Conservation (phyloP, 2,888 invertebrate species). For the Elaeidobius kamerunicus region DNA sequence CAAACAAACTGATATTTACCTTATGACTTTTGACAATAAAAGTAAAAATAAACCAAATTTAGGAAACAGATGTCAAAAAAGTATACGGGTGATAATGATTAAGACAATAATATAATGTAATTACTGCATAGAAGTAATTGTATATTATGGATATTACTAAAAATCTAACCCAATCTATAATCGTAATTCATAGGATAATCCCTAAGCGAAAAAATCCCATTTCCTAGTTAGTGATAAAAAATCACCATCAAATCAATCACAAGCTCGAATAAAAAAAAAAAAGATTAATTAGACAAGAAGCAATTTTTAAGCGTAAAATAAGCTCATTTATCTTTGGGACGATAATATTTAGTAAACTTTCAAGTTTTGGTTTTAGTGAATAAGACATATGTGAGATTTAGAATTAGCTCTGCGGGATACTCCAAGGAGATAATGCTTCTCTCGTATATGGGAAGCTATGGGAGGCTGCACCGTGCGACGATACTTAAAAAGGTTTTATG, state of each 20-base stretch:
- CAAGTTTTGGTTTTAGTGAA: constrained; percentile 31
- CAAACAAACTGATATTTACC: no score
- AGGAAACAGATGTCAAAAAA: constrained; percentile 14
- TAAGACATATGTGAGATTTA: constrained; percentile 32
- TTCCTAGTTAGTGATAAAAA: background rate
- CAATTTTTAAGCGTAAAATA: constrained; percentile 30
- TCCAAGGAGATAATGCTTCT: constrained; percentile 28
- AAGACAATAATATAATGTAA: no score
- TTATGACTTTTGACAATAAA: no score
- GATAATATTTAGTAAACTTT: constrained; percentile 31
- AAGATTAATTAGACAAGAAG: constrained; percentile 33
- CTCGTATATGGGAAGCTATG: constrained; percentile 30
- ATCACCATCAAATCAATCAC: constrained; percentile 17
- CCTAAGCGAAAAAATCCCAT: background rate
- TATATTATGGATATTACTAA: no score
- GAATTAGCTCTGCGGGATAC: constrained; percentile 33
- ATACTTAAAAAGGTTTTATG: constrained; percentile 31
- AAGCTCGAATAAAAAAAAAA: constrained; percentile 16
- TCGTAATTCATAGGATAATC: background rate
- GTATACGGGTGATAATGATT: constrained; percentile 6
- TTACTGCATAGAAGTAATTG: no score
- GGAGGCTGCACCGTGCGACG: constrained; percentile 25
- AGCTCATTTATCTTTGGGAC: constrained; percentile 32
- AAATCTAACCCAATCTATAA: background rate
- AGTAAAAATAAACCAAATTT: no score